Conservation (phyloP, 2,888 invertebrate genomes). For the Metellina segmentata region DNA sequence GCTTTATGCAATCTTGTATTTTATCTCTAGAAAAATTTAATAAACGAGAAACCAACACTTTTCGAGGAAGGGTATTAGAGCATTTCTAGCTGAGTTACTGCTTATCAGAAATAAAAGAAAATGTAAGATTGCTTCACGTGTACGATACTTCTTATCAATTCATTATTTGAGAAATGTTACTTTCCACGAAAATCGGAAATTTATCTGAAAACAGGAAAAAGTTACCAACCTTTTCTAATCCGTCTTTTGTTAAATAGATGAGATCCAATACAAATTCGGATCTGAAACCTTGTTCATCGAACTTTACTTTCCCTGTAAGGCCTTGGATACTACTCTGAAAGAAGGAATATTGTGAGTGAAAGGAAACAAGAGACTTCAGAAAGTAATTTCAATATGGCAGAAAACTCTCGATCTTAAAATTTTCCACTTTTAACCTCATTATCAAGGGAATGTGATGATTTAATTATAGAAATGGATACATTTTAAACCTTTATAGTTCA, state of each 20-base stretch:
- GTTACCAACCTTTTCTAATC: constrained; percentile 80
- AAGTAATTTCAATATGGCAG: constrained; percentile 1
- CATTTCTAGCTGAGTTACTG: too few relatives aligned
- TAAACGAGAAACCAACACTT: too few relatives aligned
- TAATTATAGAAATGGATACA: too few relatives aligned
- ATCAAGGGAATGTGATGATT: too few relatives aligned
- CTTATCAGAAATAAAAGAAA: too few relatives aligned
- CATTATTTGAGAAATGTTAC: not conserved
- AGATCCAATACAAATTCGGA: constrained; percentile 95
- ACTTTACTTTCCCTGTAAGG: constrained; percentile 94
- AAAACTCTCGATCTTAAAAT: constrained; percentile 31
- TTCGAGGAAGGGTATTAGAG: too few relatives aligned
- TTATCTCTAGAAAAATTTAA: too few relatives aligned
- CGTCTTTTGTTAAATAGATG: constrained; percentile 92
- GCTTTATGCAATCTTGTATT: too few relatives aligned
- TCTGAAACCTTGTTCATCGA: constrained; percentile 93
- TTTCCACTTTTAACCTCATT: too few relatives aligned
- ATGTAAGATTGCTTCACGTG: too few relatives aligned
- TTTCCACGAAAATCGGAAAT: not conserved
- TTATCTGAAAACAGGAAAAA: not conserved
- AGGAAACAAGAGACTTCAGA: not conserved
- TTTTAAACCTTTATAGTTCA: too few relatives aligned
- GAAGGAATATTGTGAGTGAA: constrained; percentile 28
- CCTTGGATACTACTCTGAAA: constrained; percentile 93
- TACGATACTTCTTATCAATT: too few relatives aligned